These are phyloP conservation scores for Donacobius atricapilla DNA, from an alignment of 2,113 vertebrate genomes.

Conservation along the genomic window DNA sequence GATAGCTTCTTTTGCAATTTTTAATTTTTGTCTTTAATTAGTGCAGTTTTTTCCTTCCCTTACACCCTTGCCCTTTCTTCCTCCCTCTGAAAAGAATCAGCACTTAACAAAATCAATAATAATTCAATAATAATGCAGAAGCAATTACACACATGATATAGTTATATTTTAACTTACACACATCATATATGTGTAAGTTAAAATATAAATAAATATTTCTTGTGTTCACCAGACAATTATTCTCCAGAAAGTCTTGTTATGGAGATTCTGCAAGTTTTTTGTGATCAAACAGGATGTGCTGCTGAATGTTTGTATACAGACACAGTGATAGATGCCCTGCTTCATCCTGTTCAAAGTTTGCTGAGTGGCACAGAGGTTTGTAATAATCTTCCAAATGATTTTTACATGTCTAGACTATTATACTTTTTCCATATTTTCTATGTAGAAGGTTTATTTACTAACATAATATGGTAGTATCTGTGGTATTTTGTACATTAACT, in stretches of 20 bases:
- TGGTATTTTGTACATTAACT: neutral
- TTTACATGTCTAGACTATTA: neutral
- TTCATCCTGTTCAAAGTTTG: conserved; percentile 80
- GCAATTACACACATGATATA: neutral
- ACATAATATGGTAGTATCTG: neutral
- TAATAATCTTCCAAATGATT: neutral
- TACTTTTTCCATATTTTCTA: neutral
- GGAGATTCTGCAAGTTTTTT: conserved; percentile 84
- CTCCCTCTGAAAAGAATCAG: neutral
- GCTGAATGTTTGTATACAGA: conserved; percentile 80
- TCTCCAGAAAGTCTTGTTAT: conserved; percentile 83
- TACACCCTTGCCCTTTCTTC: neutral
- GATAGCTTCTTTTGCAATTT: neutral
- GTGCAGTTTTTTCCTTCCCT: neutral
- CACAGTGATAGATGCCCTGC: conserved; percentile 78
- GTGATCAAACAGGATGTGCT: conserved; percentile 86
- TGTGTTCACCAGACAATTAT: conserved; percentile 76
- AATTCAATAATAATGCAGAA: neutral
- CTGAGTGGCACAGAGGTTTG: conserved; percentile 82
- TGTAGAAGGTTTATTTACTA: neutral
- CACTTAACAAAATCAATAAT: neutral
- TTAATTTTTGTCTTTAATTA: neutral
- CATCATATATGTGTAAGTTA: neutral
- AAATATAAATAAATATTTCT: neutral
- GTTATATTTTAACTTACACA: neutral